phyloP scores from a whole-genome alignment of 2,888 invertebrate genomes.

The Pimpla rufipes region DNA sequence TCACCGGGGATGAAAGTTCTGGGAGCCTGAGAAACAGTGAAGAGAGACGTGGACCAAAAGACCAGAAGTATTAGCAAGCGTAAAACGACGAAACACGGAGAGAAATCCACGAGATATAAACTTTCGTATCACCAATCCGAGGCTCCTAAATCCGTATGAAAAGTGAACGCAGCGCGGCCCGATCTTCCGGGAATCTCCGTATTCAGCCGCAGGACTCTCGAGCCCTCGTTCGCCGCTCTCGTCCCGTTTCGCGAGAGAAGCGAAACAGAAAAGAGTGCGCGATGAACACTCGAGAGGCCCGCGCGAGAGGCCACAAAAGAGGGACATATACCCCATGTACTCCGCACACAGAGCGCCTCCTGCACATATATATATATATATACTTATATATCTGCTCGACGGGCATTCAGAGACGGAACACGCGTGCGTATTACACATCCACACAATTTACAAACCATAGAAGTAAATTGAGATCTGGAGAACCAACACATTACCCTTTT shows the following conservation, averaged over 20 bases:
- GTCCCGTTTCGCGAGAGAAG: constrained; percentile 19
- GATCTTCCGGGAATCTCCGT: neutral
- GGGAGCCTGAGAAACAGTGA: too few relatives aligned
- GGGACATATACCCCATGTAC: neutral
- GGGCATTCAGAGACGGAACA: constrained; percentile 34
- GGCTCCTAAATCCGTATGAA: neutral
- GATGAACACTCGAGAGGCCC: constrained; percentile 23
- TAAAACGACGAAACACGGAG: too few relatives aligned
- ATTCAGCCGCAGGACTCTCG: neutral
- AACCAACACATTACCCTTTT: constrained; percentile 82
- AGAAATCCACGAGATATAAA: too few relatives aligned
- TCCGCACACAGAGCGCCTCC: neutral
- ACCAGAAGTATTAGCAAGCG: too few relatives aligned
- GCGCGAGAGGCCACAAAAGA: constrained; percentile 7
- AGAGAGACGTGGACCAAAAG: too few relatives aligned
- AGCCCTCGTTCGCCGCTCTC: constrained; percentile 4
- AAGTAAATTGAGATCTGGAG: constrained; percentile 64
- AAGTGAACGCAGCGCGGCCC: neutral
- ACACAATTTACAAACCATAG: constrained; percentile 29
- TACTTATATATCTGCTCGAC: constrained; percentile 39
- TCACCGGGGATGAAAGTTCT: too few relatives aligned
- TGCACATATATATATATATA: too few relatives aligned
- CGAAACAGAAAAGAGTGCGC: constrained; percentile 17
- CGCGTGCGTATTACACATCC: constrained; percentile 53
- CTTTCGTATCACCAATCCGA: too few relatives aligned